Evolutionary conservation across 2,888 invertebrate species (phyloP).

Genomic region (Epicampocera succincta): DNA sequence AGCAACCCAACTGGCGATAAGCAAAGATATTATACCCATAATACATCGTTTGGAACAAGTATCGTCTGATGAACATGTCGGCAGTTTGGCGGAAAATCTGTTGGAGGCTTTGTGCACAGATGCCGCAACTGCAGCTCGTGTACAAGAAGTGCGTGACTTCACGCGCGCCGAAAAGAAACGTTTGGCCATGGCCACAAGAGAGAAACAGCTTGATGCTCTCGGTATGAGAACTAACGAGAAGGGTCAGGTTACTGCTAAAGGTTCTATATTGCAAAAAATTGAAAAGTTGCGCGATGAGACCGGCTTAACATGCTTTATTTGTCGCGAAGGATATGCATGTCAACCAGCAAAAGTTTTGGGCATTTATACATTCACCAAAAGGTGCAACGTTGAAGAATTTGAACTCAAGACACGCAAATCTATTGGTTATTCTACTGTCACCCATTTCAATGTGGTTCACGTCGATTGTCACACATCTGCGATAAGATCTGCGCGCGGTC

Average conservation of each 20-base stretch:
- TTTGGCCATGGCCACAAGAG: constrained; percentile 98
- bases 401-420: constrained; percentile 94
- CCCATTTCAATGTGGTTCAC: constrained; percentile 99
- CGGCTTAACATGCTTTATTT: constrained; percentile 97
- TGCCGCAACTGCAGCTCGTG: constrained; percentile 89
- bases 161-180: constrained; percentile 98
- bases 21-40: constrained; percentile 94
- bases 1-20: constrained; percentile 93
- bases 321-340: constrained; percentile 98
- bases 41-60: constrained; percentile 98
- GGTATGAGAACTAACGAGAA: constrained; percentile 98
- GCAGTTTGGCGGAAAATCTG: constrained; percentile 97
- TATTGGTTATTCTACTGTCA: constrained; percentile 93
- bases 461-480: constrained; percentile 99
- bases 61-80: constrained; percentile 98
- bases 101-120: constrained; percentile 92
- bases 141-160: constrained; percentile 96
- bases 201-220: constrained; percentile 96
- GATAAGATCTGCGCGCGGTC: constrained; percentile 87
- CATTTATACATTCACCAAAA: constrained; percentile 98
- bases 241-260: constrained; percentile 96
- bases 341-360: constrained; percentile 96
- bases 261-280: constrained; percentile 94
- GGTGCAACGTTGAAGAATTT: constrained; percentile 95
- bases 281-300: constrained; percentile 97